These are phyloP conservation scores for Malacoraja senta DNA, from an alignment of 2,797 vertebrate species.

Conservation along the genomic window DNA sequence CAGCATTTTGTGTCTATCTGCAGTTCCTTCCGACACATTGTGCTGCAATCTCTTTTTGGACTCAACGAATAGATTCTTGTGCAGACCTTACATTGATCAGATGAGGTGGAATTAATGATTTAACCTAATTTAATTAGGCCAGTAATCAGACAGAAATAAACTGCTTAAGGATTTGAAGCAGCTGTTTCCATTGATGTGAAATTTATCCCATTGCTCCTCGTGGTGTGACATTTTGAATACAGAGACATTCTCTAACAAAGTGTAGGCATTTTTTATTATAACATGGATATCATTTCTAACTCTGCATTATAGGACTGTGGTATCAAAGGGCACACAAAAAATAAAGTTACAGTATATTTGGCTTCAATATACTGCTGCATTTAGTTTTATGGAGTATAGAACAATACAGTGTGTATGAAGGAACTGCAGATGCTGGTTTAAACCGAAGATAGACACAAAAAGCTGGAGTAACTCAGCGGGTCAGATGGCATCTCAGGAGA, in stretches of 20 bases:
- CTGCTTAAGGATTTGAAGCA: not conserved
- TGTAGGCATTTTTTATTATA: conserved; percentile 6
- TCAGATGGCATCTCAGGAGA: too few relatives aligned
- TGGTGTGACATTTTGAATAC: not conserved
- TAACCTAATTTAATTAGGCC: conserved; percentile 1
- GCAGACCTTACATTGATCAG: not conserved
- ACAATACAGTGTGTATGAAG: too few relatives aligned
- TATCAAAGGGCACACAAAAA: not conserved
- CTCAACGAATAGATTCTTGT: not conserved
- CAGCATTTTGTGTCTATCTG: too few relatives aligned
- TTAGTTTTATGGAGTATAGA: too few relatives aligned
- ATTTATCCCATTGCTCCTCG: not conserved
- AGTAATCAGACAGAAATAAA: not conserved
- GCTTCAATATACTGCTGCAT: not conserved
- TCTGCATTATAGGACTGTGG: not conserved
- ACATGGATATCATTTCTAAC: not conserved
- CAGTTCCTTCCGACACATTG: not conserved
- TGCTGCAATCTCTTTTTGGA: not conserved
- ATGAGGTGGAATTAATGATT: not conserved
- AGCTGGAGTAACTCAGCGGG: too few relatives aligned
- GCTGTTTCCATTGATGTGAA: not conserved
- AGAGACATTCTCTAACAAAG: not conserved
- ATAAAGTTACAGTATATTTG: not conserved
- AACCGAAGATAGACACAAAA: too few relatives aligned
- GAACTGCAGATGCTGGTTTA: too few relatives aligned